Conservation (phyloP, 2,888 invertebrate genomes). For the Tachina lurida region DNA sequence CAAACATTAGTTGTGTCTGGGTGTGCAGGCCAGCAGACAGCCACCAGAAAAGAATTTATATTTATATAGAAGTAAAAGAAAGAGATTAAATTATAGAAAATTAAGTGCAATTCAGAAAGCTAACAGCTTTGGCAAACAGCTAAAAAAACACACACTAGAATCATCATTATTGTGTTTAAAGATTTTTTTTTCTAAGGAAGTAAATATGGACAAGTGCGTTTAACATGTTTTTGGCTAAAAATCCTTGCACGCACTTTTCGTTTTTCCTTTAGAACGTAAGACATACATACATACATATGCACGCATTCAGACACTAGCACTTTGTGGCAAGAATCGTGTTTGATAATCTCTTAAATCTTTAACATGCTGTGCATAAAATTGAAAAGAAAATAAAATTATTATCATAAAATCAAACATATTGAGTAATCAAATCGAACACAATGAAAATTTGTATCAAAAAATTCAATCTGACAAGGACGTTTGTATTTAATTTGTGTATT, state of each 20-base stretch:
- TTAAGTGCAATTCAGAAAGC: constrained; percentile 58
- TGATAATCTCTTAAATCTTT: constrained; percentile 67
- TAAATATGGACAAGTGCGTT: constrained; percentile 66
- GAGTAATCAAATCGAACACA: constrained; percentile 79
- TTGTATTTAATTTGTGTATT: constrained; percentile 16
- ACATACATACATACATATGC: constrained; percentile 27
- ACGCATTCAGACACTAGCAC: constrained; percentile 51
- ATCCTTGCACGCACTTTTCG: constrained; percentile 48
- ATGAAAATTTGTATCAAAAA: constrained; percentile 60
- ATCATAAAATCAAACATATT: constrained; percentile 81
- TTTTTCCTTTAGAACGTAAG: not conserved
- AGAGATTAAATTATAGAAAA: constrained; percentile 57
- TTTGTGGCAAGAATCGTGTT: constrained; percentile 43
- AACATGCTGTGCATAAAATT: constrained; percentile 44
- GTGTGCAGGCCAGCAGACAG: not conserved
- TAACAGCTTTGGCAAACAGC: constrained; percentile 48
- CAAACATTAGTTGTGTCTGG: constrained; percentile 23
- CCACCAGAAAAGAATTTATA: constrained; percentile 37
- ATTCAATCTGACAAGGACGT: constrained; percentile 71
- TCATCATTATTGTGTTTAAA: not conserved
- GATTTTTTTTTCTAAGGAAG: constrained; percentile 22
- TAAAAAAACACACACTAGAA: not conserved
- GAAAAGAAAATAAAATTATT: constrained; percentile 56
- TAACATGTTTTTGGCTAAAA: constrained; percentile 4
- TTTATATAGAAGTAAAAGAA: constrained; percentile 36